A percentile compares a stretch with the other conserved stretches of the same genome.
phyloP scores from a whole-genome alignment of 2,797 vertebrate species.

The Chiroxiphia lanceolata region DNA sequence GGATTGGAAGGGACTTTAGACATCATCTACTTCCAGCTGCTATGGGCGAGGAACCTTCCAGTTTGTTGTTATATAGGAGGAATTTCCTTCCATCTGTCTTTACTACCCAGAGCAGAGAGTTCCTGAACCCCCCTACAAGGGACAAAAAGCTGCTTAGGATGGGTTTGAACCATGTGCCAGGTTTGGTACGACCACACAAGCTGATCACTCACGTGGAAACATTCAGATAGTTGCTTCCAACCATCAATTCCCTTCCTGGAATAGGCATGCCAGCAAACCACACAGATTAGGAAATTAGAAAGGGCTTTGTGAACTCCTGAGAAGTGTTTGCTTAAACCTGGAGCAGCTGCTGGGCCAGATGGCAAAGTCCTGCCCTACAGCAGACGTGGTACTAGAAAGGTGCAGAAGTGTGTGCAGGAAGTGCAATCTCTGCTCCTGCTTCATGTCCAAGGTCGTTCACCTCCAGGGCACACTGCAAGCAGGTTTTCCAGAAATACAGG shows the following conservation, averaged over 20 bases:
- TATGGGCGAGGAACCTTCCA: neutral
- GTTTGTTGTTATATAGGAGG: neutral
- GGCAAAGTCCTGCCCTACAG: neutral
- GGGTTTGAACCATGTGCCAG: too few species aligned
- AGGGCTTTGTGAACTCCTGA: neutral
- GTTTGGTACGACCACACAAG: too few species aligned
- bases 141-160: too few species aligned
- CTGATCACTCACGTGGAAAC: neutral
- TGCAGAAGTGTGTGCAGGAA: neutral
- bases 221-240: neutral
- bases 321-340: neutral
- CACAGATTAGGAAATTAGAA: neutral
- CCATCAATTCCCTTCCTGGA: neutral
- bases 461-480: neutral
- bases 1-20: neutral
- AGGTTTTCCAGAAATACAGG: neutral
- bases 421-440: neutral
- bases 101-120: neutral
- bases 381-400: neutral
- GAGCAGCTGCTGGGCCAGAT: conserved; percentile 14
- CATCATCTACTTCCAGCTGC: neutral
- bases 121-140: too few species aligned
- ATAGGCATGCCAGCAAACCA: neutral
- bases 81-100: neutral
- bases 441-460: neutral